Percentiles rank a stretch among this genome's conserved stretches.
Conservation (phyloP, 2,888 invertebrate species). For the Coleophora deauratella region DNA sequence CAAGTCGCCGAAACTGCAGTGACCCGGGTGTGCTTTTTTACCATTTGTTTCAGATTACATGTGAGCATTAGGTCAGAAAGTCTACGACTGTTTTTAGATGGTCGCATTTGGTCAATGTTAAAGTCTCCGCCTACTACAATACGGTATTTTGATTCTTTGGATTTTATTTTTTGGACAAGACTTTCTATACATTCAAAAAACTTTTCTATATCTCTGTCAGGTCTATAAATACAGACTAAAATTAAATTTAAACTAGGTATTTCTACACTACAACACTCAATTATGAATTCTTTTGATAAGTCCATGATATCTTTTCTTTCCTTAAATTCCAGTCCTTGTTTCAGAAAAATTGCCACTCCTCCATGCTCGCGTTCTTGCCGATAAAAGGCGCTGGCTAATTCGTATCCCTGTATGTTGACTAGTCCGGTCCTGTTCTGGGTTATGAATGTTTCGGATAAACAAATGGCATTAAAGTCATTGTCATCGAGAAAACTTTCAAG, state of each 20-base stretch:
- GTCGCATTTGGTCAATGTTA: neutral
- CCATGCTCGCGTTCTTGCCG: neutral
- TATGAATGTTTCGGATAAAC: neutral
- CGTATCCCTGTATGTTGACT: neutral
- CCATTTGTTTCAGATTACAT: neutral
- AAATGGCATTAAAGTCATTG: neutral
- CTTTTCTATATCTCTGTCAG: neutral
- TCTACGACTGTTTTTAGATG: neutral
- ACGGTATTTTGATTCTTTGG: neutral
- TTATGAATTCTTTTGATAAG: neutral
- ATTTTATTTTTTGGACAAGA: neutral
- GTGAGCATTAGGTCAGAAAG: neutral
- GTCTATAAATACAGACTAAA: neutral
- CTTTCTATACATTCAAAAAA: neutral
- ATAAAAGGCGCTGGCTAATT: neutral
- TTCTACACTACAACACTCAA: neutral
- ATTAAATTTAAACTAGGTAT: neutral
- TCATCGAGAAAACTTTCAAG: neutral
- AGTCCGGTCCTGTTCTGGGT: neutral
- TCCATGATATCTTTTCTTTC: neutral
- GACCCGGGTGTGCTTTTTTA: neutral
- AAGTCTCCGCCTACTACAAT: neutral
- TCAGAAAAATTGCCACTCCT: neutral
- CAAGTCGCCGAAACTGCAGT: neutral
- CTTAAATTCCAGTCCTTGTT: neutral